Evolutionary conservation across 2,888 invertebrate genomes (phyloP).

Genomic region (Morpho helenor): DNA sequence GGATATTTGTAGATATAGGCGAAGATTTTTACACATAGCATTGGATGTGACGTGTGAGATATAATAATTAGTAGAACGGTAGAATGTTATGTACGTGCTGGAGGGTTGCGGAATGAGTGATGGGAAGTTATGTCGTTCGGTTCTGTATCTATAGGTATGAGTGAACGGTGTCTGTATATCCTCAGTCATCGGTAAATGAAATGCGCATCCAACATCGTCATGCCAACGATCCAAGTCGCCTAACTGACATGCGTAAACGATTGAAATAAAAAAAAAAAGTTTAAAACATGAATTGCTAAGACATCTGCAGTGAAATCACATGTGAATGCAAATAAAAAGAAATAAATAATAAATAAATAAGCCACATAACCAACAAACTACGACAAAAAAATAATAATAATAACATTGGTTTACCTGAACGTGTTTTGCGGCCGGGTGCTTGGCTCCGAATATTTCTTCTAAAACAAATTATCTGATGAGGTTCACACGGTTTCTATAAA

Average conservation of each 20-base stretch:
- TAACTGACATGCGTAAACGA: constrained; percentile 48
- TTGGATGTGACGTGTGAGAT: constrained; percentile 4
- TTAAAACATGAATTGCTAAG: constrained; percentile 67
- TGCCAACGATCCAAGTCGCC: constrained; percentile 34
- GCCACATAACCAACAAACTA: constrained; percentile 73
- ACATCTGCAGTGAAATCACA: constrained; percentile 78
- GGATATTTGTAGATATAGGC: not conserved
- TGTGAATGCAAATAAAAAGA: constrained; percentile 75
- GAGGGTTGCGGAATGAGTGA: not conserved
- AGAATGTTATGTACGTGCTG: constrained; percentile 6
- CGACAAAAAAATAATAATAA: constrained; percentile 48
- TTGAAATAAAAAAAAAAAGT: constrained; percentile 19
- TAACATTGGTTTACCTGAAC: constrained; percentile 59
- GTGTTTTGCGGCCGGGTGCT: constrained; percentile 30
- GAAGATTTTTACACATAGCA: constrained; percentile 16
- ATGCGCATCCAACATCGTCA: constrained; percentile 64
- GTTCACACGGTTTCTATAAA: constrained; percentile 32
- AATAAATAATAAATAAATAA: constrained; percentile 75
- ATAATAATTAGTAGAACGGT: constrained; percentile 4
- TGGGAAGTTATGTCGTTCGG: too few relatives aligned
- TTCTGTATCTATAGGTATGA: too few relatives aligned
- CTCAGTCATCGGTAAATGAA: constrained; percentile 49
- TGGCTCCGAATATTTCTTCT: constrained; percentile 42
- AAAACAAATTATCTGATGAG: constrained; percentile 41
- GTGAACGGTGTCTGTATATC: too few relatives aligned